Conservation (phyloP, 2,888 invertebrate species). For the Clepsis dumicolana region DNA sequence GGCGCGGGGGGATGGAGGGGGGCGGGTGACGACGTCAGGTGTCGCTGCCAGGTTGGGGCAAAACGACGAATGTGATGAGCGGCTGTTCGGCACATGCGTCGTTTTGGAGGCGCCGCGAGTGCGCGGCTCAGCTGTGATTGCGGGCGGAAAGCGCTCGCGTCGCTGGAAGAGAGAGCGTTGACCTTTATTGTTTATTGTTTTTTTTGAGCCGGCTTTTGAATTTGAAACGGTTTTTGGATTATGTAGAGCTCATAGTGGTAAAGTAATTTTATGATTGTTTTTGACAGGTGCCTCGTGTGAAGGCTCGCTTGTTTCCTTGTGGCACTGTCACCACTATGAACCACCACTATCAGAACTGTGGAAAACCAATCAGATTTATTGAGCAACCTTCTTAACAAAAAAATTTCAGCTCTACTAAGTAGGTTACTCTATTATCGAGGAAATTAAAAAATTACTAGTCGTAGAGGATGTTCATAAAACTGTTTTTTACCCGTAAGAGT, state of each 20-base stretch:
- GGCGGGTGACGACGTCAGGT: slow-evolving; percentile 75
- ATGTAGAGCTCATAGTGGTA: background rate
- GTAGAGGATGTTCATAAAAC: background rate
- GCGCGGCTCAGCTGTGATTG: slow-evolving; percentile 67
- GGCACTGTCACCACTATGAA: background rate
- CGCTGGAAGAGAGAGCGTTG: slow-evolving; percentile 54
- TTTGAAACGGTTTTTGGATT: background rate
- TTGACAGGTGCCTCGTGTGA: no score
- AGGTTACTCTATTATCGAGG: background rate
- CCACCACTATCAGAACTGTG: no score
- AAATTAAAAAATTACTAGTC: background rate
- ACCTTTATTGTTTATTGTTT: slow-evolving; percentile 44
- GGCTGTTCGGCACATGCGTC: slow-evolving; percentile 53
- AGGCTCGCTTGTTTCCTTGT: background rate
- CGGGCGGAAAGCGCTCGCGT: slow-evolving; percentile 65
- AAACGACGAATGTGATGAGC: slow-evolving; percentile 20
- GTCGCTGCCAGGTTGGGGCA: slow-evolving; percentile 65
- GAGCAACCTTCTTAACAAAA: background rate
- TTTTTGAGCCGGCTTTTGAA: slow-evolving; percentile 13
- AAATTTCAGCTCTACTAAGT: no score
- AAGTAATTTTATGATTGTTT: no score
- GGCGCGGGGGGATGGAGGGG: slow-evolving; percentile 49
- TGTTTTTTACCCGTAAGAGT: no score
- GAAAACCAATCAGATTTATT: no score
- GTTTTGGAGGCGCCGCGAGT: slow-evolving; percentile 49